Base-by-base conservation (phyloP, 2,113 vertebrate genomes). In the Turdus rufiventris region DNA sequence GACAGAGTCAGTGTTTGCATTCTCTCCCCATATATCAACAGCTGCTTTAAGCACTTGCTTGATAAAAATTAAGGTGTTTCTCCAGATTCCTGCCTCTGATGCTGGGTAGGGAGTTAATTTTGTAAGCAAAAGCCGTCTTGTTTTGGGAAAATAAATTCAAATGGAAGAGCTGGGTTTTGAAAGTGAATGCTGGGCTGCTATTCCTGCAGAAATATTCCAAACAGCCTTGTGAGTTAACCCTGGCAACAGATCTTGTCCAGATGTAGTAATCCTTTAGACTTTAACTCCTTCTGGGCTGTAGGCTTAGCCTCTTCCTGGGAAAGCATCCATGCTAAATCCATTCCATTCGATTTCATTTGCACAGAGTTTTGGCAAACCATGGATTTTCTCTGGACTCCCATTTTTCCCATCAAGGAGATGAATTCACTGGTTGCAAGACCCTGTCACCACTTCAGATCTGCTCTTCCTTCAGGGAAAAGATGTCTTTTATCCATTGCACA, bases 171-270 rank as follows among this genome's bases (percentile, higher is more conserved):
- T 48, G 82, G 36, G 8, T 50, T 95, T n/a, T 23, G 61, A 33
- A 74, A 80, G 82, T 10, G 61, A 50, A 20, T 4, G 14, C 50
- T 68, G 85, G 45, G 34, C 85, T 92, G 53, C 18, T 61, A 0
- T 72, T 73, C 29, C 47, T 40, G 18, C 70, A 89, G 36, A 94
- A 88, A 51, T 88, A 84, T 47, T 71, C 78, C 9, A 56, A 87
- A 33, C 25, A 94, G 77, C 66, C 42, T 4, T 3, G 56, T 3
- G 8, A 74, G 60, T 85, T 84, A 88, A 88, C 86, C 86, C 86
- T 84, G 88, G 89, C 89, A 78, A 79, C 53, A 58, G 76, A 89
- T 65, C 91, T 48, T 60, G 53, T 78, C 89, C 96, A 93, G 86
- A 89, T 93, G 86, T 84, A 73, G 75, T 15, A 42, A 63, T 78